Evolutionary conservation across 2,113 vertebrate species (phyloP).

Genomic region (Coturnix japonica): DNA sequence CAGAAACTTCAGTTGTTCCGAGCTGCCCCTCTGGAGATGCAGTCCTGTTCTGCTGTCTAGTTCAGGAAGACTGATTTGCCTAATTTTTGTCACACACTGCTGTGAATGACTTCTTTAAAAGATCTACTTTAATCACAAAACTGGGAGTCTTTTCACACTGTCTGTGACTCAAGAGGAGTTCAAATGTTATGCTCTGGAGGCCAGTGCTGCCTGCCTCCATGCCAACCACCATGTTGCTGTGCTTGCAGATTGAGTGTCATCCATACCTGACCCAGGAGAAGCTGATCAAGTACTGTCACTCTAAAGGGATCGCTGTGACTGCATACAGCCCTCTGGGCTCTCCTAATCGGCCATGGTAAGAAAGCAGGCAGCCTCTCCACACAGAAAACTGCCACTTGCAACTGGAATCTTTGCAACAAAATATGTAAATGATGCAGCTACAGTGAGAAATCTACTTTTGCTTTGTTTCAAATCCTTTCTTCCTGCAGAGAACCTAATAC

Average conservation of each 20-base stretch:
- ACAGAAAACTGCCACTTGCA: not conserved
- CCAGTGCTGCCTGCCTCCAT: not conserved
- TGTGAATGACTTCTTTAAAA: not conserved
- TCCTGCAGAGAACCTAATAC: not conserved
- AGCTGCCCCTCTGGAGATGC: not conserved
- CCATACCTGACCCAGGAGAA: conserved; percentile 92
- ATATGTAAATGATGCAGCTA: not conserved
- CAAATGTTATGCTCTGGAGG: not conserved
- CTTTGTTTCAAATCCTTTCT: not conserved
- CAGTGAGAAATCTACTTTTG: not conserved
- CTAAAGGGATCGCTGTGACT: conserved; percentile 83
- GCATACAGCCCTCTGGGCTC: conserved; percentile 90
- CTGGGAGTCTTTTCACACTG: not conserved
- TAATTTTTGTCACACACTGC: not conserved
- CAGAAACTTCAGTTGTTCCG: not conserved
- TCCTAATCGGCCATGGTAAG: conserved; percentile 85
- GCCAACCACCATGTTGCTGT: not conserved
- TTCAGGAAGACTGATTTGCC: not conserved
- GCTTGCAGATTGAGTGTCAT: conserved; percentile 87
- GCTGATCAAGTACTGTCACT: conserved; percentile 82
- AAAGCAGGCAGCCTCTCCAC: not conserved
- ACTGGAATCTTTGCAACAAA: not conserved
- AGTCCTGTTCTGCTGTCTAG: not conserved
- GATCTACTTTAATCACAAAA: not conserved
- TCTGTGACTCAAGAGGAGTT: not conserved